A percentile compares a stretch with the other conserved stretches of the same genome.
These are phyloP conservation scores for Ennomos erosarius DNA, from an alignment of 2,888 invertebrate genomes.

Conservation along the genomic window DNA sequence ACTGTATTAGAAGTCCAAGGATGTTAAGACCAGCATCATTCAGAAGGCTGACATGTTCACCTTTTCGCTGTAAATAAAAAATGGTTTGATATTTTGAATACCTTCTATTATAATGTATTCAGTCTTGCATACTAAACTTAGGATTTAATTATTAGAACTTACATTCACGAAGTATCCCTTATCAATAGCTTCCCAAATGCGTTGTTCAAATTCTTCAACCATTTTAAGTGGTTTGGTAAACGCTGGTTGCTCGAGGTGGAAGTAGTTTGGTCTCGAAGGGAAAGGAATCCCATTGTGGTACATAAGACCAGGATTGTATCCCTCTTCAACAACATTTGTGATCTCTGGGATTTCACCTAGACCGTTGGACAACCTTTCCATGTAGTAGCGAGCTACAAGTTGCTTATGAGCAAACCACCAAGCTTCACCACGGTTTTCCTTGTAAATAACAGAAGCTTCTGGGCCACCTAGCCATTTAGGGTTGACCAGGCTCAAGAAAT, in stretches of 20 bases:
- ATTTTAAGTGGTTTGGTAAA: constrained; percentile 69
- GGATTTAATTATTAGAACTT: constrained; percentile 42
- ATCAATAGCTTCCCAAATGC: constrained; percentile 87
- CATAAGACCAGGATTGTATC: constrained; percentile 87
- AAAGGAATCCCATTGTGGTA: constrained; percentile 88
- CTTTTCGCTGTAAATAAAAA: constrained; percentile 61
- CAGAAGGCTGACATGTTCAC: constrained; percentile 84
- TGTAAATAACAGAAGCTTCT: constrained; percentile 72
- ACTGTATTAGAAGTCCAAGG: constrained; percentile 88
- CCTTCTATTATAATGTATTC: too few relatives aligned
- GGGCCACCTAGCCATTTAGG: constrained; percentile 87
- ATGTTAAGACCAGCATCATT: constrained; percentile 86
- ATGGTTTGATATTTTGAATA: too few relatives aligned
- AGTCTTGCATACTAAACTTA: too few relatives aligned
- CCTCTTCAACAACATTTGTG: constrained; percentile 79
- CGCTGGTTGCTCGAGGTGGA: constrained; percentile 75
- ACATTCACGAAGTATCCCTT: constrained; percentile 77
- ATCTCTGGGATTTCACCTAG: constrained; percentile 87
- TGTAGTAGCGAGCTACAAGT: constrained; percentile 88
- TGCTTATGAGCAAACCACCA: constrained; percentile 83
- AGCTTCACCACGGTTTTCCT: constrained; percentile 34
- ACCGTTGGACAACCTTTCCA: constrained; percentile 90
- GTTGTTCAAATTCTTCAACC: constrained; percentile 81
- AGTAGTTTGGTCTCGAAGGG: constrained; percentile 86
- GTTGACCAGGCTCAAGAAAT: constrained; percentile 85